A percentile compares a stretch with the other conserved stretches of the same genome.
Evolutionary conservation across 2,113 vertebrate species (phyloP).

Genomic region (Paradoxurus hermaphroditus): DNA sequence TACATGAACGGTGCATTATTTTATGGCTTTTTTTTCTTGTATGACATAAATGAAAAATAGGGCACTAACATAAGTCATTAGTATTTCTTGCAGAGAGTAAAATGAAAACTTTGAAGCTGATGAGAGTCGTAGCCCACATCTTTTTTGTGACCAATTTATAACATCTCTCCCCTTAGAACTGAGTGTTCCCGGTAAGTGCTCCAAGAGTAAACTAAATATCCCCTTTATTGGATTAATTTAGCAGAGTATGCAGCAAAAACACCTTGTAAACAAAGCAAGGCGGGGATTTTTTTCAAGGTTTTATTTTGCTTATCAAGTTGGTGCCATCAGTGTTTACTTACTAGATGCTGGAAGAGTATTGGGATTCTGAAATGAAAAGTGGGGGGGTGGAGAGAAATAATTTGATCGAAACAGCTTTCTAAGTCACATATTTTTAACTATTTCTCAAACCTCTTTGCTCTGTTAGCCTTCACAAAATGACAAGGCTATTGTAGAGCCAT

Average conservation of each 20-base stretch:
- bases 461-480: slow-evolving; percentile 84
- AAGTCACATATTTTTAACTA: slow-evolving; percentile 74
- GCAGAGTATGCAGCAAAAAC: slow-evolving; percentile 54
- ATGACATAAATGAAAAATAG: slow-evolving; percentile 53
- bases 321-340: slow-evolving; percentile 70
- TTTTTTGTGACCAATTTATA: background rate
- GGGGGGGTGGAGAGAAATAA: slow-evolving; percentile 71
- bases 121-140: background rate
- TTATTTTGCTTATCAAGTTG: slow-evolving; percentile 69
- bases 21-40: slow-evolving; percentile 30
- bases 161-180: background rate
- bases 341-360: slow-evolving; percentile 63
- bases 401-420: slow-evolving; percentile 78
- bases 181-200: background rate
- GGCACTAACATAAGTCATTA: slow-evolving; percentile 59
- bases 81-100: background rate
- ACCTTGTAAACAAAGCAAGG: slow-evolving; percentile 66
- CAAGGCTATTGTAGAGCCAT: slow-evolving; percentile 83
- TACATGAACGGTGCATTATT: slow-evolving; percentile 42
- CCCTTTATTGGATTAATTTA: slow-evolving; percentile 71
- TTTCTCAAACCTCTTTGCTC: slow-evolving; percentile 83
- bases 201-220: slow-evolving; percentile 54
- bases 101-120: background rate
- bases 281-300: slow-evolving; percentile 59
- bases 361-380: slow-evolving; percentile 73